Evolutionary conservation across 2,888 invertebrate species (phyloP), one percentile per base, ranked within the genome.

Genomic region (Neocrepidodera transversa): DNA sequence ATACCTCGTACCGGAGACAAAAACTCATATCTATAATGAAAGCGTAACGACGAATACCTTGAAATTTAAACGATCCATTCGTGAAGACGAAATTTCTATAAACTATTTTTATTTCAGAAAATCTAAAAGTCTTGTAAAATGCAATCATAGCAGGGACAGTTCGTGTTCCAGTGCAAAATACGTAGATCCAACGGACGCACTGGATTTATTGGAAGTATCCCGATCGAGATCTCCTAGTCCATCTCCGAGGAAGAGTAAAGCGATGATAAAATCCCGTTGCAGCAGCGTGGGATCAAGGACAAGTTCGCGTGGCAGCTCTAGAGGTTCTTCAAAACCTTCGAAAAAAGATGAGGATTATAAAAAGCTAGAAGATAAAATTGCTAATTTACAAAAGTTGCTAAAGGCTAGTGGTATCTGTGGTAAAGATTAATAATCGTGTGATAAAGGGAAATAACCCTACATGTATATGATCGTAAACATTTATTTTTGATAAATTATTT

Each of bases 291-390:
- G 54, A 23, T 71, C 71, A 1, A 62, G 63, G 32, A 60, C 65
- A 23, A 72, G 70, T 59, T 70, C 70, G 5, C 58, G 55, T 36
- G 63, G 38, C 40, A 68, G 65, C 43, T 64, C 65, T 4, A 67
- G 58, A 49, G 45, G 48, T 16, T 62, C 66, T 23, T 53, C 57
- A 26, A 60, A 47, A 38, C n/a, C 47, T 1, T 63, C 60, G 55
- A 62, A 51, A 8, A 69, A 68, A 73, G 77, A 76, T 57, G 63
- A 76, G 17, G 79, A 80, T 54, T 79, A 78, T 60, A 73, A 72
- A 23, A 75, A 75, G 59, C 70, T 81, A 61, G 80, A 81, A 67
- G 75, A 76, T 28, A 74, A 81, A 71, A 81, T 81, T 58, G 73
- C 75, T 32, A 69, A 74, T 2, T 67, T 81, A 11, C 79, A 80